Base-by-base conservation (phyloP, 1,140 invertebrate genomes). In the Daktulosphaira vitifoliae region DNA sequence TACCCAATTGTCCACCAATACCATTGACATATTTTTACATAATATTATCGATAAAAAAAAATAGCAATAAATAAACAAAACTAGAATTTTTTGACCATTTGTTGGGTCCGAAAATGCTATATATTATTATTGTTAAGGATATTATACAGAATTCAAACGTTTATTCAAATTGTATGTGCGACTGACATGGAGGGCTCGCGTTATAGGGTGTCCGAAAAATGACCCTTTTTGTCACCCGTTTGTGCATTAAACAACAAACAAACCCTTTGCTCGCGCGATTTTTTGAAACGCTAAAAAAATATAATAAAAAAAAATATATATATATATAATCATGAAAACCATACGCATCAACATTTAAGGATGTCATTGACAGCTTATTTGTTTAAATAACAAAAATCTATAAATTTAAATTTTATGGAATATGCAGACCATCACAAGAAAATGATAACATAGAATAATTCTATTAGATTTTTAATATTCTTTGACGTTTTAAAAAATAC, bases 191-290 rank as follows among this genome's bases (percentile, higher is more conserved):
- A 62, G 53, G 53, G 42, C 38, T 59, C 53, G 53, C 39, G 38
- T 33, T 26, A 59, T 38, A 25, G 54, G 56, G 23, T 62, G 56
- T 62, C 56, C 56, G 42, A 46, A 62, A 62, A 62, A 62, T 62
- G 56, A 62, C 56, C 56, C 56, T 62, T 62, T 62, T 62, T 62
- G 56, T 62, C 56, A 62, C 56, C 29, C 29, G 56, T 62, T 62
- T 33, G 29, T 11, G 11, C 11, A 33, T 33, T 33, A 33, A 6
- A 33, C 29, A 33, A 33, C 29, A 33, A 38, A 48, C 56, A 62
- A 33, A 62, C 56, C 56, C 56, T 62, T 62, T 62, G 9, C 39
- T n/a, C 11, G 4, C 39, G 56, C 38, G 26, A 44, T 62, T 44
- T 62, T 44, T 46, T 11, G n/a, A 15, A 56, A 42, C 53, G 22